phyloP scores from a whole-genome alignment of 2,888 invertebrate species.

The Ophioninae sp. region DNA sequence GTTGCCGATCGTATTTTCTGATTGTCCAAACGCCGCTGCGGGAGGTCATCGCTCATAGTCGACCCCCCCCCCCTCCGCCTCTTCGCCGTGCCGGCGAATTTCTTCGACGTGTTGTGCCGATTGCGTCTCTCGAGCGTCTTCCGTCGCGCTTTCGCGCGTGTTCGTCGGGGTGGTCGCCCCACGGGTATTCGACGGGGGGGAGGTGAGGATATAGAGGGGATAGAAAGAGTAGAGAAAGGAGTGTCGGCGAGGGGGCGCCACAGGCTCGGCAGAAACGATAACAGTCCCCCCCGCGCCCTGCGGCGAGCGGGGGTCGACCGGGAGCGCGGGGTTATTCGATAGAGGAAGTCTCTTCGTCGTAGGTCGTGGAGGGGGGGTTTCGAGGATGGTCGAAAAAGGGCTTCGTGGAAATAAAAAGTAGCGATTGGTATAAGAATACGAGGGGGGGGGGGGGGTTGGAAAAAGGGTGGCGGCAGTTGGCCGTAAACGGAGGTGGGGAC shows the following conservation, averaged over 20 bases:
- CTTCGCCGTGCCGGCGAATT: not conserved
- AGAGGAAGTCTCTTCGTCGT: slow-evolving; percentile 61
- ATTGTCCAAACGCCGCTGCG: not conserved
- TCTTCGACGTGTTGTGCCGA: slow-evolving; percentile 41
- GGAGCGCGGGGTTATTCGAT: slow-evolving; percentile 57
- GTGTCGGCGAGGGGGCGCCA: slow-evolving; percentile 49
- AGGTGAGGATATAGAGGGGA: slow-evolving; percentile 32
- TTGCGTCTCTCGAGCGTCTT: slow-evolving; percentile 51
- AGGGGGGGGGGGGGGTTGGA: slow-evolving; percentile 70
- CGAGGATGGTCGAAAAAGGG: slow-evolving; percentile 65
- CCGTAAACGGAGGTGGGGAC: slow-evolving; percentile 42
- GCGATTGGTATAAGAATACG: slow-evolving; percentile 76
- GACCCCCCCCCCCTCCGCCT: not conserved
- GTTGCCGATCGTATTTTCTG: slow-evolving; percentile 25
- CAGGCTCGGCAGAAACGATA: slow-evolving; percentile 45
- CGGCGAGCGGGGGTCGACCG: slow-evolving; percentile 16
- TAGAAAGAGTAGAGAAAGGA: slow-evolving; percentile 11
- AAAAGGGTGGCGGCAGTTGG: slow-evolving; percentile 70
- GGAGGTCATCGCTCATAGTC: slow-evolving; percentile 21
- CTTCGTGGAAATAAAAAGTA: slow-evolving; percentile 70
- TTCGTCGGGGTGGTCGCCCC: slow-evolving; percentile 49
- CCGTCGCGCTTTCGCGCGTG: slow-evolving; percentile 53
- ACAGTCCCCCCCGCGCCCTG: not conserved
- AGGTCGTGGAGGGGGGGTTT: slow-evolving; percentile 26
- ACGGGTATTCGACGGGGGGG: not conserved